A percentile compares a stretch with the other conserved stretches of the same genome.
Evolutionary conservation across 2,797 vertebrate species (phyloP).

Genomic region (Pristis pectinata): DNA sequence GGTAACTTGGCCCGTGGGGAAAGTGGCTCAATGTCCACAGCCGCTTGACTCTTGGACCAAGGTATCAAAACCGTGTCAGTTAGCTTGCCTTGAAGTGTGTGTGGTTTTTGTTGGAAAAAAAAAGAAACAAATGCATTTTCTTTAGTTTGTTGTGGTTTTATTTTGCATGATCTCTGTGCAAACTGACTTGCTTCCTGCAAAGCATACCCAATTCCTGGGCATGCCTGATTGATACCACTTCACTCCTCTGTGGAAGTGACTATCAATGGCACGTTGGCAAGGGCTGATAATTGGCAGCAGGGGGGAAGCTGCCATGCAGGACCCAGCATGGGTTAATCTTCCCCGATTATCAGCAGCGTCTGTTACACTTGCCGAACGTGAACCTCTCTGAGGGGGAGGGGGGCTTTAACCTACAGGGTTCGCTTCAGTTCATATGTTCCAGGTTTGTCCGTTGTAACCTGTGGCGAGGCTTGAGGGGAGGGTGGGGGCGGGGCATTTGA

Average conservation of each 20-base stretch:
- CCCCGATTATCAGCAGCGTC: not conserved
- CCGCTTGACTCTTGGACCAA: not conserved
- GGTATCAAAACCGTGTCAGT: not conserved
- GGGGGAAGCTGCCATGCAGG: constrained; percentile 1
- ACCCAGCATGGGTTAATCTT: not conserved
- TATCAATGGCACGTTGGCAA: constrained; percentile 24
- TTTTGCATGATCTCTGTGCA: constrained; percentile 19
- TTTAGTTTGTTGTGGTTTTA: not conserved
- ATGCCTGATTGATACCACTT: constrained; percentile 18
- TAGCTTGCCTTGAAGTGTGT: not conserved
- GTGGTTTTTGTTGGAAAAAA: not conserved
- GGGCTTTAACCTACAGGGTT: not conserved
- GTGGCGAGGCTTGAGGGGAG: not conserved
- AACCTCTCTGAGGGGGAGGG: too few species aligned
- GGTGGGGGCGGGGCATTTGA: too few species aligned
- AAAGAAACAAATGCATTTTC: not conserved
- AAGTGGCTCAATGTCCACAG: not conserved
- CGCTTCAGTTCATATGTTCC: not conserved
- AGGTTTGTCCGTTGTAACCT: not conserved
- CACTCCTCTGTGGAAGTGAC: not conserved
- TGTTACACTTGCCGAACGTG: constrained; percentile 3
- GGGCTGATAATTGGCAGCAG: constrained; percentile 33
- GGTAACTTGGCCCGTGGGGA: too few species aligned
- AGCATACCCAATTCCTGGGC: not conserved
- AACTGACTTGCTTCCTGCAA: constrained; percentile 7